Evolutionary conservation across 2,797 vertebrate species (phyloP).

Genomic region (Epinephelus awoara): DNA sequence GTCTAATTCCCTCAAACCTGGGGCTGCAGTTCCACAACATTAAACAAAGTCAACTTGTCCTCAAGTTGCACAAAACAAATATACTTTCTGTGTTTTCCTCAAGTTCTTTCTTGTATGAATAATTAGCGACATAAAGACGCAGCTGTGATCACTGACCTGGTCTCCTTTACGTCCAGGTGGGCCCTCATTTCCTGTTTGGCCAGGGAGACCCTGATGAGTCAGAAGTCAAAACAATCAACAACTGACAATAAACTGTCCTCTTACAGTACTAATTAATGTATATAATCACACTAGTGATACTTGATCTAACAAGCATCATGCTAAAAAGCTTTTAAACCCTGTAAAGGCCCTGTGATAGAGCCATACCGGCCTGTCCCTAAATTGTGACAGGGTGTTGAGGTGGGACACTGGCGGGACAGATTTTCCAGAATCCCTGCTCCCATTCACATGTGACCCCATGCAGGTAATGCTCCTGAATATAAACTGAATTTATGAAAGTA

Average conservation of each 20-base stretch:
- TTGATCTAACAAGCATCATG: not conserved
- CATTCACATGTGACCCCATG: too few species aligned
- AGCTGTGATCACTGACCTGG: conserved; percentile 81
- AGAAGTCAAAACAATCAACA: conserved; percentile 12
- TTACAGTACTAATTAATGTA: not conserved
- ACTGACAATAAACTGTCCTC: not conserved
- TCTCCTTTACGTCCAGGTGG: conserved; percentile 87
- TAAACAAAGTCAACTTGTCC: not conserved
- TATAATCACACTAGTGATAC: not conserved
- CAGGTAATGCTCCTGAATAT: too few species aligned
- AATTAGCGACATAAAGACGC: conserved; percentile 2
- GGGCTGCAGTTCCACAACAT: conserved; percentile 1
- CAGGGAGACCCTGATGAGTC: conserved; percentile 84
- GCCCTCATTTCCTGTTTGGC: conserved; percentile 83
- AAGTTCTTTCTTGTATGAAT: not conserved
- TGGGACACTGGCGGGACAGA: too few species aligned
- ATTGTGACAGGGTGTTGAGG: too few species aligned
- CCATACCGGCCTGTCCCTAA: too few species aligned
- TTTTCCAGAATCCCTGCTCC: too few species aligned
- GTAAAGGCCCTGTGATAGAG: not conserved
- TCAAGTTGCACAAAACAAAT: not conserved
- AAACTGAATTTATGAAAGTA: too few species aligned
- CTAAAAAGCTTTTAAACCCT: not conserved
- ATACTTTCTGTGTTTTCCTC: not conserved
- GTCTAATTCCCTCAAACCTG: not conserved